A percentile compares a stretch with the other conserved stretches of the same genome.
These are phyloP conservation scores for Drosophila longiperda DNA, from an alignment of 2,888 invertebrate species.

Conservation along the genomic window DNA sequence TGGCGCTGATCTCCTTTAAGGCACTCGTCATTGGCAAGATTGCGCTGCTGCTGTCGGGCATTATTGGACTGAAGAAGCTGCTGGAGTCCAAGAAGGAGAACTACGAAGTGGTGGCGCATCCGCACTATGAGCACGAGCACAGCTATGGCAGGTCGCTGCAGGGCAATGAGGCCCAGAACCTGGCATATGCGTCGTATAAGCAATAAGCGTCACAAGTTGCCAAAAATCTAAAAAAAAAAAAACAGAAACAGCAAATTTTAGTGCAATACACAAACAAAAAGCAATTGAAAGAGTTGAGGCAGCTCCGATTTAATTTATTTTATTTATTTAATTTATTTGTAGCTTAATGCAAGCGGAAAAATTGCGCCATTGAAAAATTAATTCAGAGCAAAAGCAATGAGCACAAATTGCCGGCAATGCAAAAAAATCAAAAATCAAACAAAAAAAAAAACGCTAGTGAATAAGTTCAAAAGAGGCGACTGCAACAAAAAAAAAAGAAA, in stretches of 20 bases:
- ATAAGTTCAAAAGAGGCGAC: constrained; percentile 54
- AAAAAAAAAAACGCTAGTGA: constrained; percentile 38
- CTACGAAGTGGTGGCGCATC: constrained; percentile 91
- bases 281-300: constrained; percentile 13
- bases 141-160: constrained; percentile 89
- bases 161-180: constrained; percentile 87
- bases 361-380: constrained; percentile 62
- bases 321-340: constrained; percentile 80
- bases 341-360: constrained; percentile 70
- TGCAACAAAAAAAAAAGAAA: constrained; percentile 7
- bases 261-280: constrained; percentile 75
- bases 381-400: constrained; percentile 17
- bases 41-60: constrained; percentile 90
- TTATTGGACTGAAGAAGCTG: constrained; percentile 91
- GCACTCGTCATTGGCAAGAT: constrained; percentile 93
- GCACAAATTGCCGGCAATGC: constrained; percentile 19
- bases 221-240: constrained; percentile 21
- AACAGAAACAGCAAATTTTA: constrained; percentile 29
- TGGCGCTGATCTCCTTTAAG: constrained; percentile 93
- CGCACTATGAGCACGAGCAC: constrained; percentile 87
- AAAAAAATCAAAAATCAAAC: constrained; percentile 5
- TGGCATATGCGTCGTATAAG: constrained; percentile 89
- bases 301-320: constrained; percentile 72
- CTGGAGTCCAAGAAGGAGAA: constrained; percentile 90
- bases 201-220: constrained; percentile 60